Evolutionary conservation across 1,140 invertebrate species (phyloP), one percentile per base, ranked within the genome.

Genomic region (Araneus ventricosus): DNA sequence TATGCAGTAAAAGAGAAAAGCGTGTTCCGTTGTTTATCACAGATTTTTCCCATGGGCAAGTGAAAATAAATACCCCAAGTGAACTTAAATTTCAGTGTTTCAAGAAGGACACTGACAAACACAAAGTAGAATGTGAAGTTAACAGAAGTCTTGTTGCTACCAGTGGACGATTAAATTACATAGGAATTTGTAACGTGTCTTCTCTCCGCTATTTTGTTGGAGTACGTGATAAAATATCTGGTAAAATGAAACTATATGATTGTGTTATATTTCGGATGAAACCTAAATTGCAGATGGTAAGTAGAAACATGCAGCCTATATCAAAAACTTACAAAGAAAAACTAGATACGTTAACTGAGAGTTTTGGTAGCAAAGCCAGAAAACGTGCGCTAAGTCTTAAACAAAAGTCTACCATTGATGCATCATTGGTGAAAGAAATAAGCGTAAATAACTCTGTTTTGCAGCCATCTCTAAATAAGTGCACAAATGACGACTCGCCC

Each of bases 231-330:
- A 91, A 91, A 41, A 30, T 1, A 67, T 67, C 57, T 17, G 80
- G 80, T 6, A 84, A 84, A 70, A 91, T 85, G 80, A 91, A 91
- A 70, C 17, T 91, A 27, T 91, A 85, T 39, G 80, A 85, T 34
- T n/a, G 59, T 24, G 7, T 14, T 5, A 10, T 45, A 30, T 85
- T 91, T 37, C 22, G 22, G 5, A 30, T 91, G 61, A 85, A 85
- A 52, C 80, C 90, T 6, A 10, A 39, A 5, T 17, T 91, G 24
- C 57, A 80, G 4, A 30, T 14, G 4, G 5, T 17, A 14, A 34
- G 0, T 6, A 1, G 4, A 17, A 17, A 67, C 4, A n/a, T n/a
- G 14, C 4, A 22, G 2, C 34, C 30, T 8, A 34, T 30, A 20
- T 7, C 24, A 2, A 45, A 52, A 24, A 67, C 39, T n/a, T 91